Conservation (phyloP, 1,140 invertebrate species). For the Eufriesea mexicana region DNA sequence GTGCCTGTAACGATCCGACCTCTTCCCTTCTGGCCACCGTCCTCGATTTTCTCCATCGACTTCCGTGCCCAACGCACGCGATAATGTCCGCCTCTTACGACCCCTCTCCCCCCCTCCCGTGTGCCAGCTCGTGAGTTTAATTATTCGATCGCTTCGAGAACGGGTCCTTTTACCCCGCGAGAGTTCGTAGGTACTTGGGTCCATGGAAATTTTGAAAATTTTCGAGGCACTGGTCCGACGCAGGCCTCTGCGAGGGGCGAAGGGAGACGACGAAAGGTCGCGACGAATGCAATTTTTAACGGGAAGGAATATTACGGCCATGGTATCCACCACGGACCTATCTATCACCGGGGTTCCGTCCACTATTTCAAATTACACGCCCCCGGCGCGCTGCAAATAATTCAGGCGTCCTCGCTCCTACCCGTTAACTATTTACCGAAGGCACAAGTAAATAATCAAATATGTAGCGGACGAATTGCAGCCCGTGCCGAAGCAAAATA, state of each 20-base stretch:
- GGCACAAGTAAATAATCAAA: constrained; percentile 57
- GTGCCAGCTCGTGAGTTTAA: constrained; percentile 58
- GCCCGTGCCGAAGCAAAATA: constrained; percentile 43
- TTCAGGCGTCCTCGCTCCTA: constrained; percentile 8
- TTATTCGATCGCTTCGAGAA: constrained; percentile 45
- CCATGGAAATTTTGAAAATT: too few species aligned
- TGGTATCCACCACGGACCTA: background rate
- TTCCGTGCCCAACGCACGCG: constrained; percentile 51
- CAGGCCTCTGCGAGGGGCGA: too few species aligned
- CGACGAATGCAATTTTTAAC: too few species aligned
- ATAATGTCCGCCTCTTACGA: constrained; percentile 57
- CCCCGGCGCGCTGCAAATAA: background rate
- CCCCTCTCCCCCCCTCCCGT: background rate
- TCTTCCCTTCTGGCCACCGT: background rate
- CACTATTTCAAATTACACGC: constrained; percentile 14
- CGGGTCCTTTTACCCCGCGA: too few species aligned
- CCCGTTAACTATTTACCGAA: constrained; percentile 1
- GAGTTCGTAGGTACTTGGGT: too few species aligned
- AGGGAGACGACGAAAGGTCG: background rate
- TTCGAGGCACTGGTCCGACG: too few species aligned
- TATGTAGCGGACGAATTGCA: constrained; percentile 34
- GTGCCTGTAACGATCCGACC: constrained; percentile 41
- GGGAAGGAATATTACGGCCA: background rate
- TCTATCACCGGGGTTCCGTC: background rate
- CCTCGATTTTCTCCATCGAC: constrained; percentile 32